A percentile compares a stretch with the other conserved stretches of the same genome.
These are phyloP conservation scores for Limonius californicus DNA, from an alignment of 1,140 invertebrate species.

Conservation along the genomic window DNA sequence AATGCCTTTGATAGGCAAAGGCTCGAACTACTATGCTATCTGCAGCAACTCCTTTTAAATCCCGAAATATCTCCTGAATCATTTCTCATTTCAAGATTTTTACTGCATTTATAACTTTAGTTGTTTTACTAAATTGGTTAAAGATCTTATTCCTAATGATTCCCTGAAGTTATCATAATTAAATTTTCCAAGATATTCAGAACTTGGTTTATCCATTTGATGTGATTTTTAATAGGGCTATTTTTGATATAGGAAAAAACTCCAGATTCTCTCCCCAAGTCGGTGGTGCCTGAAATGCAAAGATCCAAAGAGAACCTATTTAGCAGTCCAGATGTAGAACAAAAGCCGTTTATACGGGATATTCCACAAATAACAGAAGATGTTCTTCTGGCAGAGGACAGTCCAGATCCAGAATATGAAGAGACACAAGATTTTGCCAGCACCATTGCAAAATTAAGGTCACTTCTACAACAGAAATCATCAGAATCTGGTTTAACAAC, in stretches of 20 bases:
- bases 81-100: too few relatives aligned
- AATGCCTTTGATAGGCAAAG: too few relatives aligned
- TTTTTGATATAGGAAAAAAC: conserved; percentile 6
- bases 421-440: conserved; percentile 68
- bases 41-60: too few relatives aligned
- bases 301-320: not conserved
- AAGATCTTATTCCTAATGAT: too few relatives aligned
- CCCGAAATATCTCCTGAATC: too few relatives aligned
- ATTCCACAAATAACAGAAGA: conserved; percentile 18
- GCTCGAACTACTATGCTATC: too few relatives aligned
- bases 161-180: too few relatives aligned
- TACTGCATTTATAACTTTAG: too few relatives aligned
- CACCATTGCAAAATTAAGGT: conserved; percentile 66
- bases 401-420: conserved; percentile 64
- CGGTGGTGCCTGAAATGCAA: not conserved
- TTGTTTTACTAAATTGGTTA: too few relatives aligned
- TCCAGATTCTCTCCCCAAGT: not conserved
- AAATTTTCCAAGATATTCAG: too few relatives aligned
- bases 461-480: conserved; percentile 61
- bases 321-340: not conserved
- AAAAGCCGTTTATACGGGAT: not conserved
- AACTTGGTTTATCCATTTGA: not conserved
- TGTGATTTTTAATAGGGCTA: not conserved
- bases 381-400: conserved; percentile 33
- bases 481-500: conserved; percentile 47